A percentile compares a stretch with the other conserved stretches of the same genome.
phyloP scores from a whole-genome alignment of 2,113 vertebrate species.

The Neomonachus schauinslandi region DNA sequence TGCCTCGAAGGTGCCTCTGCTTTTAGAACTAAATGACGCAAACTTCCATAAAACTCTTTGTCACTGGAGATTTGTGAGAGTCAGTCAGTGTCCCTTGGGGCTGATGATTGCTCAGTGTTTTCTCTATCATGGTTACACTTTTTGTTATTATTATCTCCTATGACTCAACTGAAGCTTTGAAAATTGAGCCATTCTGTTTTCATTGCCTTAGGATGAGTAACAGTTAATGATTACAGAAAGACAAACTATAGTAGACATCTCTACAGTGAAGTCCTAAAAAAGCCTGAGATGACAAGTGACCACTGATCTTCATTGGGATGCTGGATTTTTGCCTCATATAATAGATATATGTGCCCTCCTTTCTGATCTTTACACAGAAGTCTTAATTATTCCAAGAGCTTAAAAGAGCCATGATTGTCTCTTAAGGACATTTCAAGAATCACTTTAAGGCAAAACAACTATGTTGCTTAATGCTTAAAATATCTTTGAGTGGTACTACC shows the following conservation, averaged over 20 bases:
- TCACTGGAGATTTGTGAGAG: neutral
- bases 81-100: neutral
- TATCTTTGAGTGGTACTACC: neutral
- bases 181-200: constrained; percentile 47
- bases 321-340: neutral
- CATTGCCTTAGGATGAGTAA: neutral
- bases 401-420: neutral
- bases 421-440: neutral
- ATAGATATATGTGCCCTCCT: neutral
- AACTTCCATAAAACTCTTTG: constrained; percentile 31
- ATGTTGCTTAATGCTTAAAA: neutral
- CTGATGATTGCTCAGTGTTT: neutral
- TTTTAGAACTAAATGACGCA: constrained; percentile 52
- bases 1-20: constrained; percentile 4
- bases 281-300: neutral
- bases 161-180: constrained; percentile 8
- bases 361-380: neutral
- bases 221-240: neutral
- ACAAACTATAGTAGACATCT: neutral
- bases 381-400: neutral
- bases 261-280: neutral
- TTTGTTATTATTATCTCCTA: neutral
- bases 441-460: neutral
- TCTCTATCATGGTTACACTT: neutral
- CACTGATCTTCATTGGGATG: neutral